These are phyloP conservation scores for Ascaphus truei DNA, from an alignment of 2,113 vertebrate species.

Conservation along the genomic window DNA sequence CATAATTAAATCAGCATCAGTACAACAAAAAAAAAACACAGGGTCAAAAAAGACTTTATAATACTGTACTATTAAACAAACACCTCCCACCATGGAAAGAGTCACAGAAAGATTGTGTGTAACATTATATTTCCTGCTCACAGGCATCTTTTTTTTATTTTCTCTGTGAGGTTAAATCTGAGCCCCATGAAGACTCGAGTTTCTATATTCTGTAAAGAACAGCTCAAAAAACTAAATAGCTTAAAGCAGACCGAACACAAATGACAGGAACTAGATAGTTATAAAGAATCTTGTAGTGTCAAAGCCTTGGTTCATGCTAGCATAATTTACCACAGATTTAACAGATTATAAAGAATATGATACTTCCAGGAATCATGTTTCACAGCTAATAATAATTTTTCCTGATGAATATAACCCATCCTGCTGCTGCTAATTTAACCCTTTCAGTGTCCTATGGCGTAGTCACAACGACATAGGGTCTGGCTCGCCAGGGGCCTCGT, in stretches of 20 bases:
- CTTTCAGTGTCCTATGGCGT: no score
- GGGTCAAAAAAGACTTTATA: no score
- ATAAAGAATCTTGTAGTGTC: conserved; percentile 11
- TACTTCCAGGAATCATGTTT: conserved; percentile 5
- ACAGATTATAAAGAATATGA: background rate
- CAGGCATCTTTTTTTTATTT: background rate
- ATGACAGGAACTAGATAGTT: background rate
- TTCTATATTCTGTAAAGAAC: background rate
- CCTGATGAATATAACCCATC: background rate
- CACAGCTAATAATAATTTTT: background rate
- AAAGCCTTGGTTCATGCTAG: background rate
- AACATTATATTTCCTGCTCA: background rate
- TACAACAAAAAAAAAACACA: no score
- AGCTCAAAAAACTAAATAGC: background rate
- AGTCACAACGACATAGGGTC: no score
- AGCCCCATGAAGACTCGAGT: background rate
- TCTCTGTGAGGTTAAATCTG: background rate
- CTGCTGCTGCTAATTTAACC: background rate
- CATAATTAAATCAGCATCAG: no score
- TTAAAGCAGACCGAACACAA: background rate
- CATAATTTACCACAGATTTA: background rate
- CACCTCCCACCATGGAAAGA: no score
- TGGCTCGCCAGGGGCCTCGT: no score
- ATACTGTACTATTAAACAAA: no score
- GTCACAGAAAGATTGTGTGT: background rate